phyloP scores from a whole-genome alignment of 2,113 vertebrate species.

The Acrocephalus arundinaceus region DNA sequence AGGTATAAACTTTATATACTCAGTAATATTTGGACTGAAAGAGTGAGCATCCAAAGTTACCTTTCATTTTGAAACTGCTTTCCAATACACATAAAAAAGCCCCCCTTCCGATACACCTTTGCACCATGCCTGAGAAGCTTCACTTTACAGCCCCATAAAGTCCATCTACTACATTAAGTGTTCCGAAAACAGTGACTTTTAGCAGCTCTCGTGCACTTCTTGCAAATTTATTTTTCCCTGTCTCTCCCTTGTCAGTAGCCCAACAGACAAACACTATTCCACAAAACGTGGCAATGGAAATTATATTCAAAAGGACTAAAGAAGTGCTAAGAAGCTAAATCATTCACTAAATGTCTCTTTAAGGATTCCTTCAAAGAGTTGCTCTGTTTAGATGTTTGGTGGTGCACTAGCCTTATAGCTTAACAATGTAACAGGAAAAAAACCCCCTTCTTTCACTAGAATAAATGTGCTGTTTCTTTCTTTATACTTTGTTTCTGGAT shows the following conservation, averaged over 20 bases:
- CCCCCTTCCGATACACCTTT: not conserved
- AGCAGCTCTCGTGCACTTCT: not conserved
- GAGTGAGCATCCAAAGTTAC: not conserved
- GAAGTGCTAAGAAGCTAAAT: not conserved
- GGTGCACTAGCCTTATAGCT: not conserved
- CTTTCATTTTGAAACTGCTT: not conserved
- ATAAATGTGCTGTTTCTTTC: not conserved
- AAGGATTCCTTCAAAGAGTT: not conserved
- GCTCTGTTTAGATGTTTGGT: not conserved
- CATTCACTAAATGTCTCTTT: not conserved
- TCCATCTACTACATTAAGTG: not conserved
- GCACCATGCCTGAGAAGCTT: not conserved
- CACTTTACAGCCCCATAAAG: not conserved
- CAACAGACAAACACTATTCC: not conserved
- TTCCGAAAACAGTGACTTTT: not conserved
- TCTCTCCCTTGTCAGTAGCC: not conserved
- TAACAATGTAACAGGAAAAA: not conserved
- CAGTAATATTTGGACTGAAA: not conserved
- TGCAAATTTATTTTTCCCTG: not conserved
- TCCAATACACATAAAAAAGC: not conserved
- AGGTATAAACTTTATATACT: not conserved
- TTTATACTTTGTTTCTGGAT: not conserved
- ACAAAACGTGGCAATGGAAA: not conserved
- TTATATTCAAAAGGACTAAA: not conserved
- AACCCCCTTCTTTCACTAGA: accelerated